Percentiles rank a stretch among this genome's conserved stretches.
Conservation (phyloP, 2,888 invertebrate species). For the Acronicta alni region DNA sequence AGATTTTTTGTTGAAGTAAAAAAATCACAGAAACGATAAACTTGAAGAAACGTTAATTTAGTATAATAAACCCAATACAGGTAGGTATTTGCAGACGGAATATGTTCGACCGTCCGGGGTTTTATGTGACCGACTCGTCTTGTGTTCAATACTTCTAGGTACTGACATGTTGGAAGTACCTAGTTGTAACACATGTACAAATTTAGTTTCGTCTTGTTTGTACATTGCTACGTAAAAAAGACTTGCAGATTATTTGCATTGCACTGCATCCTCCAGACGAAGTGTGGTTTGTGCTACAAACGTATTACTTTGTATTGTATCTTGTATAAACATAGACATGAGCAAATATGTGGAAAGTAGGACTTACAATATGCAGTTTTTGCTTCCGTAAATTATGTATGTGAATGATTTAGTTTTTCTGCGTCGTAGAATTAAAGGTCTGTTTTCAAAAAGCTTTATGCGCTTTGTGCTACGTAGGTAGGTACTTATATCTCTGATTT, state of each 20-base stretch:
- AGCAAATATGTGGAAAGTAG: slow-evolving; percentile 39
- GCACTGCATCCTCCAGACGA: slow-evolving; percentile 55
- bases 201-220: slow-evolving; percentile 61
- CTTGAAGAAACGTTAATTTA: not conserved
- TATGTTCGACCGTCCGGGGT: slow-evolving; percentile 30
- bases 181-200: slow-evolving; percentile 62
- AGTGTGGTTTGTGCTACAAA: slow-evolving; percentile 30
- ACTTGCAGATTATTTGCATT: slow-evolving; percentile 58
- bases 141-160: slow-evolving; percentile 45
- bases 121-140: slow-evolving; percentile 40
- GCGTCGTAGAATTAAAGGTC: not conserved
- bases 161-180: slow-evolving; percentile 30
- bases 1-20: no score
- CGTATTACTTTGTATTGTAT: slow-evolving; percentile 43
- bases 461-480: no score
- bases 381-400: slow-evolving; percentile 34
- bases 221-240: slow-evolving; percentile 50
- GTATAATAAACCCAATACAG: slow-evolving; percentile 3
- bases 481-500: no score
- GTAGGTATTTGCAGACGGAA: slow-evolving; percentile 25
- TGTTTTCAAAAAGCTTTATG: not conserved
- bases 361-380: slow-evolving; percentile 21
- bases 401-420: slow-evolving; percentile 17
- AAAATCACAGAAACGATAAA: not conserved
- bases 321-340: slow-evolving; percentile 51